phyloP scores from a whole-genome alignment of 2,888 invertebrate species.

The Mimachlamys varia region DNA sequence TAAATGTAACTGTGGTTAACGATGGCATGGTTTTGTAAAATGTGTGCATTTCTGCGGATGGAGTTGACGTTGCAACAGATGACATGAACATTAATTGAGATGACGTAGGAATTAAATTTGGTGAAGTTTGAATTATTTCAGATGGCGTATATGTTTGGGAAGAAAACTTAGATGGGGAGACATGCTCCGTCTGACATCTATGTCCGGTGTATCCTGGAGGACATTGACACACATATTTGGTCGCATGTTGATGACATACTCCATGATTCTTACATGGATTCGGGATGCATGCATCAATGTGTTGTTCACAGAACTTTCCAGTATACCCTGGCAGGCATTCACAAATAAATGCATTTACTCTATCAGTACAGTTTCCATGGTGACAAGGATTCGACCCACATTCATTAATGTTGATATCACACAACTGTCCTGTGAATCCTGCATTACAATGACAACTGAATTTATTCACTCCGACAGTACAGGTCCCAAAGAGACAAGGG shows the following conservation, averaged over 20 bases:
- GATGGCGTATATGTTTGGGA: neutral
- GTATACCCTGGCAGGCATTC: too few species aligned
- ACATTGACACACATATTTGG: slow-evolving; percentile 48
- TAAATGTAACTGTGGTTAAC: neutral
- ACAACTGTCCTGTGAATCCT: neutral
- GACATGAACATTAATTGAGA: neutral
- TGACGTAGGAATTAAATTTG: too few species aligned
- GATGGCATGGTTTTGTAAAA: neutral
- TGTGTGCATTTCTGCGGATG: neutral
- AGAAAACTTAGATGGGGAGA: neutral
- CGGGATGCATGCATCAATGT: slow-evolving; percentile 58
- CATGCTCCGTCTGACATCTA: neutral
- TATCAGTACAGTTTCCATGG: too few species aligned
- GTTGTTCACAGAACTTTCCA: too few species aligned
- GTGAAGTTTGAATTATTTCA: neutral
- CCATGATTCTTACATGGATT: slow-evolving; percentile 83
- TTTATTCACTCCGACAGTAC: too few species aligned
- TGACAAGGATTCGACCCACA: slow-evolving; percentile 91
- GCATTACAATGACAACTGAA: too few species aligned
- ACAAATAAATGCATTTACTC: too few species aligned
- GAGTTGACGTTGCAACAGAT: neutral
- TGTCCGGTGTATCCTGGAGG: neutral
- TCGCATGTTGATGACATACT: neutral
- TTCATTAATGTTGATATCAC: slow-evolving; percentile 37
- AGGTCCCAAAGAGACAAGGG: too few species aligned